A percentile compares a stretch with the other conserved stretches of the same genome.
These are phyloP conservation scores for Erpetoichthys calabaricus DNA, from an alignment of 2,797 vertebrate species.

Conservation along the genomic window DNA sequence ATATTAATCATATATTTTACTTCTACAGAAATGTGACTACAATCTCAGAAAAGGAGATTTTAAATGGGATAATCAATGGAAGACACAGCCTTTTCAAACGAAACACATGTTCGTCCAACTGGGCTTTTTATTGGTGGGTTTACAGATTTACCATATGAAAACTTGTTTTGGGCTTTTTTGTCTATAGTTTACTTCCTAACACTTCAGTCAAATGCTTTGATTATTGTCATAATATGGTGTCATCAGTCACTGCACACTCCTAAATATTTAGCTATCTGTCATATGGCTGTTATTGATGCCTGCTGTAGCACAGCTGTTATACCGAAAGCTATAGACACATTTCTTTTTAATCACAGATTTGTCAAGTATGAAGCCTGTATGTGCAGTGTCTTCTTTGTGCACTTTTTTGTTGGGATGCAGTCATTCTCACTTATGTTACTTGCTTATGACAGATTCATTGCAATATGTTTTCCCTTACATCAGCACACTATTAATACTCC, in stretches of 20 bases:
- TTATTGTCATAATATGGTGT: slow-evolving; percentile 17
- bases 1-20: no score
- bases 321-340: slow-evolving; percentile 16
- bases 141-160: slow-evolving; percentile 19
- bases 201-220: slow-evolving; percentile 16
- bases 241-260: slow-evolving; percentile 17
- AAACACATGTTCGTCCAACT: slow-evolving; percentile 24
- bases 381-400: slow-evolving; percentile 21
- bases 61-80: no score
- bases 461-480: slow-evolving; percentile 22
- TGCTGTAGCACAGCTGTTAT: slow-evolving; percentile 20
- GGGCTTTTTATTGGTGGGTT: slow-evolving; percentile 32
- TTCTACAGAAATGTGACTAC: no score
- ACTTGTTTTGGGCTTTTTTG: slow-evolving; percentile 25
- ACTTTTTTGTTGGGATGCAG: slow-evolving; percentile 14
- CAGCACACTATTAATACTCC: slow-evolving; percentile 18
- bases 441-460: slow-evolving; percentile 19
- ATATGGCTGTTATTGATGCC: slow-evolving; percentile 21
- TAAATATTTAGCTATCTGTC: slow-evolving; percentile 20
- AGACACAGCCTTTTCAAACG: background rate
- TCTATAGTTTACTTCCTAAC: slow-evolving; percentile 15
- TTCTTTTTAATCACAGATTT: slow-evolving; percentile 17
- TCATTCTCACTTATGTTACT: slow-evolving; percentile 15
- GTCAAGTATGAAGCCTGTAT: slow-evolving; percentile 18
- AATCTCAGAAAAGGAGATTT: no score